Evolutionary conservation across 2,113 vertebrate species (phyloP).

Genomic region (Pterocles burchelli): DNA sequence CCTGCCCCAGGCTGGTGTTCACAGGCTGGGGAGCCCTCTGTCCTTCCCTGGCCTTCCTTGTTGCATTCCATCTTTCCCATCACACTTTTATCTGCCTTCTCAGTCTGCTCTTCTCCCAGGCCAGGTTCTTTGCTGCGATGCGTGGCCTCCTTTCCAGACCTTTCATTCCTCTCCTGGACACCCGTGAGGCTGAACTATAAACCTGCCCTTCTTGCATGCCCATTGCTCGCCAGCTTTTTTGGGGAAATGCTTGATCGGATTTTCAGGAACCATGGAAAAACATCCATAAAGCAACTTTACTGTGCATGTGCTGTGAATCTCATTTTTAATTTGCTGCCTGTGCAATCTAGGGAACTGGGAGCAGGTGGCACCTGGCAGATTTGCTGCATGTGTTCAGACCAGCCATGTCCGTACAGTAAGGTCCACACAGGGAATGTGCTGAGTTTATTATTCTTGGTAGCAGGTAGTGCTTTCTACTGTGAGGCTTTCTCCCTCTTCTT

Average conservation of each 20-base stretch:
- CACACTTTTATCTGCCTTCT: not conserved
- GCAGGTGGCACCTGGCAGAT: conserved; percentile 26
- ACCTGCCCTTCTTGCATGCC: accelerated
- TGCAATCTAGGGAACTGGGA: not conserved
- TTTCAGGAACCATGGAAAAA: conserved; percentile 22
- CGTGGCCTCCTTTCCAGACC: not conserved
- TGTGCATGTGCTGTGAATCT: not conserved
- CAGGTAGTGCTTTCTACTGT: not conserved
- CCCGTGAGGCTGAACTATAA: not conserved
- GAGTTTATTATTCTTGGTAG: not conserved
- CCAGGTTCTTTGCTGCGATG: not conserved
- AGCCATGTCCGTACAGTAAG: not conserved
- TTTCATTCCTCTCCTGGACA: not conserved
- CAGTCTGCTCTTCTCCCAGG: not conserved
- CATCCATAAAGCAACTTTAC: not conserved
- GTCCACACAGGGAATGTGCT: not conserved
- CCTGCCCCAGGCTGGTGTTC: accelerated
- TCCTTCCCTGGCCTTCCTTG: not conserved
- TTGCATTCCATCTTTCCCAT: accelerated
- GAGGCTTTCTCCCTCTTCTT: not conserved
- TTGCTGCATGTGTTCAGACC: not conserved
- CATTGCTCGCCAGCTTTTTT: not conserved
- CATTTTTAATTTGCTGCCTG: conserved; percentile 14
- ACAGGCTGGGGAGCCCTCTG: not conserved
- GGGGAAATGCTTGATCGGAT: not conserved